Conservation (phyloP, 2,113 vertebrate species). For the Lagopus muta region DNA sequence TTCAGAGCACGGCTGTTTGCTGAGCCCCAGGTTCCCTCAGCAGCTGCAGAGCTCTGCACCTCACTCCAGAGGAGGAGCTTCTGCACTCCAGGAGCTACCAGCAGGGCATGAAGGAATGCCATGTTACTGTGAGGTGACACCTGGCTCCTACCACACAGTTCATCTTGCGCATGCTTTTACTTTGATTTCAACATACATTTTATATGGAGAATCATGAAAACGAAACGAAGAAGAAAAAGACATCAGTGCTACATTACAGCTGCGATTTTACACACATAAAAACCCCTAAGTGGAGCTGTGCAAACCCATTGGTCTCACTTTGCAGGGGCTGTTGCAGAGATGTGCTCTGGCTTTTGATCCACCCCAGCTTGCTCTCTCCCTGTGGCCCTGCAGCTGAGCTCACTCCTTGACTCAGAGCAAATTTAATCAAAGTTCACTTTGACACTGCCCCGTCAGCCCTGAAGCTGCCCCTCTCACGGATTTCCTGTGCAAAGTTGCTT, state of each 20-base stretch:
- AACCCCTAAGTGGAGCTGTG: slow-evolving; percentile 13
- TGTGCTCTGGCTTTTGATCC: slow-evolving; percentile 13
- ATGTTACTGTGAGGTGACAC: fast-evolving
- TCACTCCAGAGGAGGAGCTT: background rate
- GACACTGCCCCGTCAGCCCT: background rate
- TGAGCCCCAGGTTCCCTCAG: background rate
- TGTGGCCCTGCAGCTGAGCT: background rate
- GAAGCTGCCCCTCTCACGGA: background rate
- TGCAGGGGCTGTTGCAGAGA: background rate
- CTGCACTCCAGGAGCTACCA: background rate
- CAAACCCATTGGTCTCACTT: slow-evolving; percentile 55
- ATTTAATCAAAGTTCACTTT: background rate
- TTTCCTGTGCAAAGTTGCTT: background rate
- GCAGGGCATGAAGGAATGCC: background rate
- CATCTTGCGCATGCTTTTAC: background rate
- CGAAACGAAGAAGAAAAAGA: background rate
- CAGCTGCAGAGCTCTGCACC: background rate
- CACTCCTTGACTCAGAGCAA: background rate
- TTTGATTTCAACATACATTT: background rate
- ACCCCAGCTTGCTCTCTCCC: background rate
- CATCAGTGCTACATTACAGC: background rate
- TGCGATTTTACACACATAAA: slow-evolving; percentile 25
- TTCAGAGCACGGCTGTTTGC: background rate
- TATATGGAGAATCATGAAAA: background rate
- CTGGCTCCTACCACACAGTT: background rate